Evolutionary conservation across 64 coral and sea anemone species (phyloP).

Genomic region (Exaiptasia diaphana): DNA sequence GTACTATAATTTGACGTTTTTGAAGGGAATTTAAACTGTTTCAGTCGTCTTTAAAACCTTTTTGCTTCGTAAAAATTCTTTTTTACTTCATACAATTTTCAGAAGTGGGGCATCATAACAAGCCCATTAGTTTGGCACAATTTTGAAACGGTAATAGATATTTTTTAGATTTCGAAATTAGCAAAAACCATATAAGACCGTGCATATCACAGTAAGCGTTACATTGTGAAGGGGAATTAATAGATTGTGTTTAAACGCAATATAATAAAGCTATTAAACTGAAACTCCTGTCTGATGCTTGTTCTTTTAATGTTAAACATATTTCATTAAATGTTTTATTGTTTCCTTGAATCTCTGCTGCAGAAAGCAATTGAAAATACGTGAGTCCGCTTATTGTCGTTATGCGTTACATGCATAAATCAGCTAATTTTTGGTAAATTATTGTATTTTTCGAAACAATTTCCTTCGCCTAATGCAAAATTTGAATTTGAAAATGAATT

Average conservation of each 20-base stretch:
- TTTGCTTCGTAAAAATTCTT: neutral
- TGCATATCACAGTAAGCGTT: neutral
- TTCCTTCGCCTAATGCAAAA: neutral
- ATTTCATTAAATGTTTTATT: neutral
- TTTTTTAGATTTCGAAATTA: neutral
- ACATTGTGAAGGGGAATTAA: neutral
- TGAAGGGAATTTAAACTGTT: constrained; percentile 4
- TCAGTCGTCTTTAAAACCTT: constrained; percentile 1
- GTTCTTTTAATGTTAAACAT: neutral
- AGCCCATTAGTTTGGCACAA: neutral
- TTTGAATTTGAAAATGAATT: neutral
- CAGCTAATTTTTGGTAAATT: neutral
- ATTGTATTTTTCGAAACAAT: neutral
- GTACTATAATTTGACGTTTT: neutral
- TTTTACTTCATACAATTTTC: neutral
- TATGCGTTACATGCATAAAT: neutral
- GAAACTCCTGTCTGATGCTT: neutral
- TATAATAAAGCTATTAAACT: neutral
- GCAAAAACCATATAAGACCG: neutral
- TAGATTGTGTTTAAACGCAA: neutral
- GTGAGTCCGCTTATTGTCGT: neutral
- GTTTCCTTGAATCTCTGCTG: neutral
- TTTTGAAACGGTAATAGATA: neutral
- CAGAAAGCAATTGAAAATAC: neutral
- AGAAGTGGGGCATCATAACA: neutral